A percentile compares a stretch with the other conserved stretches of the same genome.
Conservation (phyloP, 2,113 vertebrate genomes). For the Pogonocichla stellata region DNA sequence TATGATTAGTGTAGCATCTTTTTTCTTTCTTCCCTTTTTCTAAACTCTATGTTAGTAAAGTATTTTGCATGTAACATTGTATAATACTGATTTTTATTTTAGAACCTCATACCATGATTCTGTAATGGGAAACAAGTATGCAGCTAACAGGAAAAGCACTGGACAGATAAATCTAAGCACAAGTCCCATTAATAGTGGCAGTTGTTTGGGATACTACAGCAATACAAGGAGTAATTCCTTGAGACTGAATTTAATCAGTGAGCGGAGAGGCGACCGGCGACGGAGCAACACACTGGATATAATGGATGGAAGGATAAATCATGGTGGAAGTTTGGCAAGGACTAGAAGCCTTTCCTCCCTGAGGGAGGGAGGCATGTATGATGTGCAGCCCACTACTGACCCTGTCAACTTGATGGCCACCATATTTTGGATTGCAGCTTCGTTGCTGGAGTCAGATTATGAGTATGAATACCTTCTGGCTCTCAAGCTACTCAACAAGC, state of each 20-base stretch:
- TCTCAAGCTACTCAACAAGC: conserved; percentile 92
- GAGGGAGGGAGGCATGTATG: conserved; percentile 82
- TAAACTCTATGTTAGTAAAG: neutral
- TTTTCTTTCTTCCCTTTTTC: neutral
- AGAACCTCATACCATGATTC: conserved; percentile 87
- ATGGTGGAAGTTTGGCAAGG: conserved; percentile 88
- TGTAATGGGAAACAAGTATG: conserved; percentile 89
- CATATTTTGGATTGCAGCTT: conserved; percentile 96
- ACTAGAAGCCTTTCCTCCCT: conserved; percentile 95
- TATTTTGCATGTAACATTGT: neutral
- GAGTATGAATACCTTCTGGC: conserved; percentile 98
- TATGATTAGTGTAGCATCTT: neutral
- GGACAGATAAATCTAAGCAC: conserved; percentile 93
- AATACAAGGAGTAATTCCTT: conserved; percentile 90
- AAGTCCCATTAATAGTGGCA: conserved; percentile 76
- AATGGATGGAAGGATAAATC: conserved; percentile 87
- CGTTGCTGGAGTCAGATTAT: conserved; percentile 95
- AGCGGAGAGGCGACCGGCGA: conserved; percentile 85
- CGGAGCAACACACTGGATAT: conserved; percentile 97
- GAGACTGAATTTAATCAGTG: conserved; percentile 85
- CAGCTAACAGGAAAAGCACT: conserved; percentile 96
- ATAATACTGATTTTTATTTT: neutral
- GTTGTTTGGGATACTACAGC: conserved; percentile 79
- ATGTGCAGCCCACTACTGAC: conserved; percentile 86
- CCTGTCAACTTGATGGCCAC: conserved; percentile 94